Base-by-base conservation (phyloP, 2,888 invertebrate genomes). In the Norana najaformis region DNA sequence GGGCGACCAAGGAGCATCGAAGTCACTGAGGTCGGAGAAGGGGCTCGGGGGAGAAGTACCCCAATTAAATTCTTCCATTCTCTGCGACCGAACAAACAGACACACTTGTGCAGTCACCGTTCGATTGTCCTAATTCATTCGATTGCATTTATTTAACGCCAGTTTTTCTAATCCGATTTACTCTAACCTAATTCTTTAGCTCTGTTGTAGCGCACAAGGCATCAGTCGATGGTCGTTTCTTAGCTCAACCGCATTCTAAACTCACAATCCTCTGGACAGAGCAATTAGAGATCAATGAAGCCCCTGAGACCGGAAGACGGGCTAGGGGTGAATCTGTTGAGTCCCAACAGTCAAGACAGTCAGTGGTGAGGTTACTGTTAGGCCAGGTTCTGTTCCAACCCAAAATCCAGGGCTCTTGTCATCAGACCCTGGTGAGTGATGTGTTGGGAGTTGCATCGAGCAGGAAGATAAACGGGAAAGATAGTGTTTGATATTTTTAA, bases 1-100 rank as follows among this genome's bases (percentile, higher is more conserved):
- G 41, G 37, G 47, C 3, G 41, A 39, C 88, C 88, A 88, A 35
- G 39, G 38, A 18, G 36, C 88, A 47, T 36, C 39, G 37, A 88
- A 88, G 39, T 88, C 88, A 8, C 14, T 37, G 88, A 88, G 47
- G 88, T 88, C 88, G 5, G 88, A 88, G 88, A 88, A 41, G 39
- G 88, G 88, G 18, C 37, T 88, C 11, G 37, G 47, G 11, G 37
- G 47, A 20, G 47, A n/a, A 4, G 88, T 14, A 39, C 38, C 23
- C 88, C 39, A 88, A 20, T 88, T 34, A 38, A 41, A 47, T 16
- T 69, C 69, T 34, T 88, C 88, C 39, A 88, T 88, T 13, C 16
- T 85, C 85, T 36, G 36, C 85, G n/a, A 85, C 13, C n/a, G 69
- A 69, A 69, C n/a, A 69, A n/a, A 69, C 30, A 69, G 69, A 30